Percentiles rank a stretch among this genome's conserved stretches.
phyloP scores from a whole-genome alignment of 2,113 vertebrate species.

The Salvelinus fontinalis region DNA sequence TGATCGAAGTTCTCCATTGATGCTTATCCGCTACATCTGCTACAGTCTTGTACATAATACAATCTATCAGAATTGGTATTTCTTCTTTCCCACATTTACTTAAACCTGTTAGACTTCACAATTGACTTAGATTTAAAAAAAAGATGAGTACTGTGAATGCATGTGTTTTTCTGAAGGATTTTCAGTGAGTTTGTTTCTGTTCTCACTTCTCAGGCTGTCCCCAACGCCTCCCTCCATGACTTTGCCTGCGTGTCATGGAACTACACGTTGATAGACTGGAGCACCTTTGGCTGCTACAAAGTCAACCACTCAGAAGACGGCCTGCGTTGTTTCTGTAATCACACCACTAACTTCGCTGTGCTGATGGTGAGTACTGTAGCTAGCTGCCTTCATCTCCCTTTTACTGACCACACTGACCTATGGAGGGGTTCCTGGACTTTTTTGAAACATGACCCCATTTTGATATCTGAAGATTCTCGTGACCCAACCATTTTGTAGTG shows the following conservation, averaged over 20 bases:
- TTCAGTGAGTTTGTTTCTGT: neutral
- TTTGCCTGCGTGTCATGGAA: constrained; percentile 76
- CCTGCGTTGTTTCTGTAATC: constrained; percentile 66
- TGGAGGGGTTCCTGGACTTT: too few relatives aligned
- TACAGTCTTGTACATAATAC: too few relatives aligned
- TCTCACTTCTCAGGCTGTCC: neutral
- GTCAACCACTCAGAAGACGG: neutral
- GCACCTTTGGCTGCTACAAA: constrained; percentile 63
- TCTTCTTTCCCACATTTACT: too few relatives aligned
- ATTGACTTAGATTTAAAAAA: neutral
- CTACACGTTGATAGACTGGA: constrained; percentile 60
- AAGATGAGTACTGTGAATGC: neutral
- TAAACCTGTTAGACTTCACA: neutral
- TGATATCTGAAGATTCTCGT: too few relatives aligned
- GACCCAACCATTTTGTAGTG: too few relatives aligned
- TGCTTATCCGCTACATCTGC: too few relatives aligned
- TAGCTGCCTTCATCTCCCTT: neutral
- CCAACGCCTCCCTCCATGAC: constrained; percentile 39
- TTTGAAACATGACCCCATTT: too few relatives aligned
- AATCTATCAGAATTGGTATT: neutral
- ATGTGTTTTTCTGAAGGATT: neutral
- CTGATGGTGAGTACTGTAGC: constrained; percentile 67
- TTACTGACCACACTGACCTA: neutral
- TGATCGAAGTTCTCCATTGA: too few relatives aligned
- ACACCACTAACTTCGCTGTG: constrained; percentile 76